Percentiles rank a stretch among this genome's conserved stretches.
Conservation (phyloP, 2,888 invertebrate species). For the Lymantria dispar region DNA sequence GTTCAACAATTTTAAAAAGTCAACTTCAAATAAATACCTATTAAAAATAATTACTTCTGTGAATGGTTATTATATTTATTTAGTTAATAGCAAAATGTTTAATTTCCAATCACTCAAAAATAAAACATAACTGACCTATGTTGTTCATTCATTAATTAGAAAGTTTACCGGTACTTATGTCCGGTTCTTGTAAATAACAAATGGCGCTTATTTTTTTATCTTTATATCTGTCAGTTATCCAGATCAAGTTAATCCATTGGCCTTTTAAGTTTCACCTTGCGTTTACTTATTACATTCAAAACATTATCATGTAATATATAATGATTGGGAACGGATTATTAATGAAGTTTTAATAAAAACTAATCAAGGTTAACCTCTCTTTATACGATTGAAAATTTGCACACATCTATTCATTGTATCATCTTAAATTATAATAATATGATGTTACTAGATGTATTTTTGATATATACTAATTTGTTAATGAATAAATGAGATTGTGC, state of each 20-base stretch:
- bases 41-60: too few relatives aligned
- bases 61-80: not conserved
- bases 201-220: slow-evolving; percentile 4
- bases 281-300: slow-evolving; percentile 24
- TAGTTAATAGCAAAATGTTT: not conserved
- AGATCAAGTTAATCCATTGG: slow-evolving; percentile 23
- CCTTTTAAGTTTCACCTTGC: slow-evolving; percentile 37
- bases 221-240: slow-evolving; percentile 21
- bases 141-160: slow-evolving; percentile 7
- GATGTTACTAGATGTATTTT: not conserved
- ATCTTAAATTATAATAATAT: not conserved
- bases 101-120: not conserved
- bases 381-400: slow-evolving; percentile 3
- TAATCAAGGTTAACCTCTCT: slow-evolving; percentile 15
- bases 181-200: slow-evolving; percentile 26
- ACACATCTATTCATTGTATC: slow-evolving; percentile 1
- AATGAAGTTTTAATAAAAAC: slow-evolving; percentile 3
- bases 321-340: slow-evolving; percentile 2
- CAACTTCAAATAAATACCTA: too few relatives aligned
- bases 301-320: slow-evolving; percentile 9
- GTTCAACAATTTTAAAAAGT: too few relatives aligned
- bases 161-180: slow-evolving; percentile 5
- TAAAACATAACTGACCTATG: slow-evolving; percentile 3
- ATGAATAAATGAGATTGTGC: not conserved
- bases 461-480: not conserved